Conservation (phyloP, 1,140 invertebrate species). For the Vanessa atalanta region DNA sequence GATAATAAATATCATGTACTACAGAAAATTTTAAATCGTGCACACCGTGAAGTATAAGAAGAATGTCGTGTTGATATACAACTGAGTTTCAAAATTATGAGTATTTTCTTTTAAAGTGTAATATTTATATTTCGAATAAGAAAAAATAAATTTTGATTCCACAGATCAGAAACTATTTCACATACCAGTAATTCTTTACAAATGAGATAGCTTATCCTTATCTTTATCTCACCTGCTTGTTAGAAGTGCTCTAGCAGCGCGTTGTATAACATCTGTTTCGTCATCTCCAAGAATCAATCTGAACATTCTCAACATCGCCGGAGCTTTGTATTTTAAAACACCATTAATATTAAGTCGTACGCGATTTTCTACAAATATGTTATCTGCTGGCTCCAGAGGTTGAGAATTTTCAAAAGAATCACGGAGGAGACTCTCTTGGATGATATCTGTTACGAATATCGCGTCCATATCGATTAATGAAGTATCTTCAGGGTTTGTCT, state of each 20-base stretch:
- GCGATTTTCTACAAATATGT: conserved; percentile 52
- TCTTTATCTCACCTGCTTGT: conserved; percentile 23
- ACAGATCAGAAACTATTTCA: too few species aligned
- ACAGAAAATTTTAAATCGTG: too few species aligned
- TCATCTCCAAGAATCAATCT: conserved; percentile 48
- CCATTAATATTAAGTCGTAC: conserved; percentile 55
- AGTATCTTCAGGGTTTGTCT: conserved; percentile 38
- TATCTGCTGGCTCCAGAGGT: conserved; percentile 39
- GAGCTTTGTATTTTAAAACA: conserved; percentile 56
- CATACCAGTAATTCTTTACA: too few species aligned
- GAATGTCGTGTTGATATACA: too few species aligned
- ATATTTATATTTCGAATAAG: too few species aligned
- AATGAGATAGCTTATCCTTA: neutral
- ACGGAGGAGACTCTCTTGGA: conserved; percentile 64
- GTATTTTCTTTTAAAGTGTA: too few species aligned
- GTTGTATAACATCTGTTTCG: conserved; percentile 52
- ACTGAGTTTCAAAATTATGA: too few species aligned
- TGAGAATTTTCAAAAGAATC: conserved; percentile 48
- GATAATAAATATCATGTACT: too few species aligned
- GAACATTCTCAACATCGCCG: conserved; percentile 63
- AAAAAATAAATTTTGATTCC: too few species aligned
- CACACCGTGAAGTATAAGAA: too few species aligned
- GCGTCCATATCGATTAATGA: conserved; percentile 59
- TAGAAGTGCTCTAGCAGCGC: conserved; percentile 15
- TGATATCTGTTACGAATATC: conserved; percentile 66